Conservation (phyloP, 1,140 invertebrate genomes). For the Drosophila miranda region DNA sequence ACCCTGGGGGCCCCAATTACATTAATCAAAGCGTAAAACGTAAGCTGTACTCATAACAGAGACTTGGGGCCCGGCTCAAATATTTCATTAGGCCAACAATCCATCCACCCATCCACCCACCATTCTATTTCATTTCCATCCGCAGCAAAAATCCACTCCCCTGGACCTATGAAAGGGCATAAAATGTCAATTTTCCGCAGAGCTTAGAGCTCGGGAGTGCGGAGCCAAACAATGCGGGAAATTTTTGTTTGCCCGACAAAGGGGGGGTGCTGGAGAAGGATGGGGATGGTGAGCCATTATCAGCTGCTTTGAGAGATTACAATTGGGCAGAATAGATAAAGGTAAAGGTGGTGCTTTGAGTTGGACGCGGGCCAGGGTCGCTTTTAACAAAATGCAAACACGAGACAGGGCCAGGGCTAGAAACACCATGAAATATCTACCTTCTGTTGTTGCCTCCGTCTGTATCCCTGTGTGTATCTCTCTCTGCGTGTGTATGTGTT, state of each 20-base stretch:
- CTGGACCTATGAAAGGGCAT: slow-evolving; percentile 48
- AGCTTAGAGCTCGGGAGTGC: slow-evolving; percentile 11
- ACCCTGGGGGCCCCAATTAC: slow-evolving; percentile 64
- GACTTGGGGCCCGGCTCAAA: slow-evolving; percentile 39
- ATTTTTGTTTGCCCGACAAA: slow-evolving; percentile 35
- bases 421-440: slow-evolving; percentile 46
- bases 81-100: slow-evolving; percentile 56
- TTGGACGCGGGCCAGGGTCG: slow-evolving; percentile 61
- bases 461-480: not conserved
- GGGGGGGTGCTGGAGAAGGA: not conserved
- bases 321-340: not conserved
- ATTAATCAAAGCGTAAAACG: slow-evolving; percentile 66
- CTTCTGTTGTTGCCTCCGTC: slow-evolving; percentile 36
- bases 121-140: not conserved
- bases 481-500: slow-evolving; percentile 7
- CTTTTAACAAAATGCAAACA: slow-evolving; percentile 73
- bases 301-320: slow-evolving; percentile 71
- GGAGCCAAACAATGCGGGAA: slow-evolving; percentile 42
- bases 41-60: slow-evolving; percentile 54
- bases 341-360: slow-evolving; percentile 6
- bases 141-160: slow-evolving; percentile 17
- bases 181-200: slow-evolving; percentile 61
- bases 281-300: slow-evolving; percentile 56
- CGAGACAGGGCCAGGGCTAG: slow-evolving; percentile 13
- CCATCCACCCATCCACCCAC: not conserved